Percentiles rank a stretch among this genome's conserved stretches.
Conservation (phyloP, 92 coral and sea anemone species). For the Parazoanthus swiftii region DNA sequence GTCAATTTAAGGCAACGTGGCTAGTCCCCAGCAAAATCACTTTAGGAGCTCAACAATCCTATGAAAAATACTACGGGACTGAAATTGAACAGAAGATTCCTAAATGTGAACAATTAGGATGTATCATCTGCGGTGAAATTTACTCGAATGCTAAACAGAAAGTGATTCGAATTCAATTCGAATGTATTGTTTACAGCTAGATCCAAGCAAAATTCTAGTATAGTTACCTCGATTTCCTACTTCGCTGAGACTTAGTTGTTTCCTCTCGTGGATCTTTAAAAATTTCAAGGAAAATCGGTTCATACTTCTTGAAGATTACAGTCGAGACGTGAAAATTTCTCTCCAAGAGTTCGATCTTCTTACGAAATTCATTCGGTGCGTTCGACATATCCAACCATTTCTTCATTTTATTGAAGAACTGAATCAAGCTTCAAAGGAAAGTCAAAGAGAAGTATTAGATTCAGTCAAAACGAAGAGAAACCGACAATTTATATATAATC, state of each 20-base stretch:
- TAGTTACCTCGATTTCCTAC: constrained; percentile 92
- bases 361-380: constrained; percentile 83
- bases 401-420: constrained; percentile 97
- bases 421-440: constrained; percentile 75
- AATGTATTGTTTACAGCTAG: constrained; percentile 51
- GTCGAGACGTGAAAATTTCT: constrained; percentile 95
- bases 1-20: constrained; percentile 9
- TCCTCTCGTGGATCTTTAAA: constrained; percentile 86
- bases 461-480: constrained; percentile 20
- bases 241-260: constrained; percentile 71
- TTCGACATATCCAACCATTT: constrained; percentile 98
- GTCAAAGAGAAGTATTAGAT: constrained; percentile 36
- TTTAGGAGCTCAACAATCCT: neutral
- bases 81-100: constrained; percentile 1
- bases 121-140: constrained; percentile 31
- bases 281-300: constrained; percentile 87
- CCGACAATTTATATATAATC: constrained; percentile 9
- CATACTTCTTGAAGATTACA: constrained; percentile 94
- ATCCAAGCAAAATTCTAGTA: constrained; percentile 27
- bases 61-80: neutral
- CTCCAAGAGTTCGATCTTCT: constrained; percentile 91
- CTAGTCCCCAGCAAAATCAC: neutral
- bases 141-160: constrained; percentile 24
- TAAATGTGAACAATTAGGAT: neutral
- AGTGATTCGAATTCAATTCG: constrained; percentile 43